Evolutionary conservation across 2,113 vertebrate species (phyloP).

Genomic region (Laticauda laticaudata): DNA sequence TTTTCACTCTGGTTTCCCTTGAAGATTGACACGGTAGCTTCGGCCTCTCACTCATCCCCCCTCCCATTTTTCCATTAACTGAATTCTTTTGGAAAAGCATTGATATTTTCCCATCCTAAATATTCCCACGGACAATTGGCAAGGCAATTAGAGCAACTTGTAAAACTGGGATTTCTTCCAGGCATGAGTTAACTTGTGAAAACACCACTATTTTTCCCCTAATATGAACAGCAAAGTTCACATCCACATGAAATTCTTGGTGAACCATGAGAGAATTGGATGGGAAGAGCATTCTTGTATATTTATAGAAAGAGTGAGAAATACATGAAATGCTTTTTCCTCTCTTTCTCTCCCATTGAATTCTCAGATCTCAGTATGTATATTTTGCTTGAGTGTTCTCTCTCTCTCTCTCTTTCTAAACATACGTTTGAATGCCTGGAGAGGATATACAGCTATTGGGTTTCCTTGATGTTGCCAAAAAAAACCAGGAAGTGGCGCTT

Average conservation of each 20-base stretch:
- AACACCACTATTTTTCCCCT: conserved; percentile 93
- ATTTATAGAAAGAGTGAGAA: conserved; percentile 61
- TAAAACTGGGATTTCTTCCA: conserved; percentile 91
- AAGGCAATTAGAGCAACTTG: conserved; percentile 89
- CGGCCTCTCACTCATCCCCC: conserved; percentile 16
- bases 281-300: conserved; percentile 65
- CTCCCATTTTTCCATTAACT: conserved; percentile 78
- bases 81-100: conserved; percentile 82
- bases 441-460: conserved; percentile 68
- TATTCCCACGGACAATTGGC: conserved; percentile 99
- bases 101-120: conserved; percentile 92
- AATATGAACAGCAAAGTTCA: conserved; percentile 87
- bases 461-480: conserved; percentile 56
- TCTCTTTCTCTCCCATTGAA: conserved; percentile 60
- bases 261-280: conserved; percentile 58
- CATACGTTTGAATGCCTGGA: conserved; percentile 68
- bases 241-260: conserved; percentile 78
- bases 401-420: conserved; percentile 62
- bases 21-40: conserved; percentile 62
- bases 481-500: conserved; percentile 60
- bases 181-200: conserved; percentile 95
- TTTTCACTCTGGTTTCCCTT: conserved; percentile 66
- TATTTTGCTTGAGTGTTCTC: conserved; percentile 69
- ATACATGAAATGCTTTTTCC: conserved; percentile 69
- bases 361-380: conserved; percentile 75